phyloP scores from a whole-genome alignment of 2,797 vertebrate genomes.

The Protosalanx chinensis region DNA sequence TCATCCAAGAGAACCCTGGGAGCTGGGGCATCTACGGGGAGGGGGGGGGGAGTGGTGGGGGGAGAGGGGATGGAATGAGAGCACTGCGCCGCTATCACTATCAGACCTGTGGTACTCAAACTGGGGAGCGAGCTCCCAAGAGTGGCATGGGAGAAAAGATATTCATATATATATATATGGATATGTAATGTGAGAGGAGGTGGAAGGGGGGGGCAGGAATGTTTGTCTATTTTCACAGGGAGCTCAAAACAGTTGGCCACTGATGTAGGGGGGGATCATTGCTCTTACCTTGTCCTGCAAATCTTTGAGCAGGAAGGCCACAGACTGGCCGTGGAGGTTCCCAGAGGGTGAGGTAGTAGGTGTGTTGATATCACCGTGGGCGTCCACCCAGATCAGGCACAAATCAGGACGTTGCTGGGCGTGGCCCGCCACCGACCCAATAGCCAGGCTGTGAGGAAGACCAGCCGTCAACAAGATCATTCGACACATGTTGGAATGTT shows the following conservation, averaged over 20 bases:
- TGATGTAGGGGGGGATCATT: not conserved
- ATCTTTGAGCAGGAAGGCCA: conserved; percentile 93
- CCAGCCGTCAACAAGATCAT: not conserved
- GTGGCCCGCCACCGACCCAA: conserved; percentile 90
- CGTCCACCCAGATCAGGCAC: conserved; percentile 95
- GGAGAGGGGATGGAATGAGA: not conserved
- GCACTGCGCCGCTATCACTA: conserved; percentile 4
- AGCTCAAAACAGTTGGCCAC: no score
- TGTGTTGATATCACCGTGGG: conserved; percentile 93
- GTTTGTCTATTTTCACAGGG: not conserved
- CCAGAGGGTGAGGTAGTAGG: conserved; percentile 88
- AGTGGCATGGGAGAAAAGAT: not conserved
- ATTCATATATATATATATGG: not conserved
- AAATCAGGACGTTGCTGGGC: conserved; percentile 86
- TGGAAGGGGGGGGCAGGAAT: not conserved
- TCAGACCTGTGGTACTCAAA: not conserved
- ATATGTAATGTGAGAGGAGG: not conserved
- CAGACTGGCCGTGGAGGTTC: conserved; percentile 91
- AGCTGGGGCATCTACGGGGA: conserved; percentile 80
- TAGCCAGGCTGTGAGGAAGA: conserved; percentile 78
- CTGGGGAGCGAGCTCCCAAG: not conserved
- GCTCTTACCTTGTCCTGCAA: conserved; percentile 88
- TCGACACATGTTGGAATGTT: not conserved
- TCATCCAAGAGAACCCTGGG: conserved; percentile 94
- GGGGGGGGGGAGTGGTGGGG: not conserved